Evolutionary conservation across 2,888 invertebrate species (phyloP), one percentile per base, ranked within the genome.

Genomic region (Tachina fera): DNA sequence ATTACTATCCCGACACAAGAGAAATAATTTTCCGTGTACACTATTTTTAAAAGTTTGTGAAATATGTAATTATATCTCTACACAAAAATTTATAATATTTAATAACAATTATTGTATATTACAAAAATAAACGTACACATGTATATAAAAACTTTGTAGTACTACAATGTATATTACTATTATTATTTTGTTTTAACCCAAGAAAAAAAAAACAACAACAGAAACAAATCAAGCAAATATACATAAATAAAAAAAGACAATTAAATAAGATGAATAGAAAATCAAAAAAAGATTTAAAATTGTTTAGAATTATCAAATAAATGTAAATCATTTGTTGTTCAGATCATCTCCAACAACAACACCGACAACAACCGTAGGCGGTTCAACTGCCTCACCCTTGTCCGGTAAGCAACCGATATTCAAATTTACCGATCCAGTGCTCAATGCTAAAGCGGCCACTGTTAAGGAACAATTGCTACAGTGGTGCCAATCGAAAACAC

Each of bases 401-500:
- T 88, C 89, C 87, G 92, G 90, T 90, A 94, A 95, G 92, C 95
- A 95, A 93, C 96, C 96, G 93, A 95, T 96, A 93, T 97, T 97
- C 95, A 96, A 96, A 95, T 97, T 97, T 95, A 97, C 97, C 93
- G 97, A 97, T 94, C 96, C 97, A 92, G 96, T 96, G 94, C 95
- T 98, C 94, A 96, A 96, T 93, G 96, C 96, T 93, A 97, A 97
- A 94, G 98, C 98, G 92, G 96, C 96, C 94, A 97, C 97, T 94
- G 97, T 98, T 94, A 99, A 98, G 96, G 98, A 98, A 93, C 96
- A 98, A 94, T 95, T 99, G 93, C 96, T 99, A 94, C 96, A 96
- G 94, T 99, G 99, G 99, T 97, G 97, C 95, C 97, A 97, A 94
- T 96, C 97, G 94, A 98, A 98, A 96, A 98, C 98, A 91, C 96